Base-by-base conservation (phyloP, 2,888 invertebrate species). In the Pseudanteris insignis region DNA sequence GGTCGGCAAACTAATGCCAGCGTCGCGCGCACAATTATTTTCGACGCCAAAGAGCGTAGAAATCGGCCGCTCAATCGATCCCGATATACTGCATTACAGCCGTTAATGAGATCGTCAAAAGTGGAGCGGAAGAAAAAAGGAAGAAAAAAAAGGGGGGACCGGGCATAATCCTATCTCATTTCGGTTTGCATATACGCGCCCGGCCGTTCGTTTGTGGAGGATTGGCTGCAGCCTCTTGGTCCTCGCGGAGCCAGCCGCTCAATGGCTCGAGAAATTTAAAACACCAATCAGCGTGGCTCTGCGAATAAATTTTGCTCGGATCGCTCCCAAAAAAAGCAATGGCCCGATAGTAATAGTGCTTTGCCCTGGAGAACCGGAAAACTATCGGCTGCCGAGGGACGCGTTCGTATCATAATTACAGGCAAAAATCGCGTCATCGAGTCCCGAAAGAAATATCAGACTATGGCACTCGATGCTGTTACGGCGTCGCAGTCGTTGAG, bases 211-310 rank as follows among this genome's bases (percentile, higher is more conserved):
- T 38, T 43, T 36, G 29, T 29, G 33, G 48, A 43, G 51, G 41
- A 59, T 53, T 43, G 50, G 54, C 48, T 50, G 34, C 36, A 24
- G 43, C 36, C 55, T 48, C 41, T 47, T 44, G 51, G 47, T 55
- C 57, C 62, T 57, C 43, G 28, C 18, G 59, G 50, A 61, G 53
- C 62, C 57, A 58, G 61, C 51, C 64, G 67, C 55, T 68, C 71
- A 75, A 77, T 73, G 75, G 70, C 61, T 67, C 72, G 72, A 67
- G 69, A 75, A 77, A 77, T 77, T 76, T 74, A 73, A 72, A 76
- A 72, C 68, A 70, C 74, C 74, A 76, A 75, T 77, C 75, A 76
- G 71, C 65, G 66, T 62, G 72, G 67, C 72, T 70, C 71, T 68
- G 65, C 70, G 70, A 68, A 73, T 72, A 71, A 66, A 70, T 71